Conservation (phyloP, 2,888 invertebrate genomes). For the Psylliodes chrysocephalus region DNA sequence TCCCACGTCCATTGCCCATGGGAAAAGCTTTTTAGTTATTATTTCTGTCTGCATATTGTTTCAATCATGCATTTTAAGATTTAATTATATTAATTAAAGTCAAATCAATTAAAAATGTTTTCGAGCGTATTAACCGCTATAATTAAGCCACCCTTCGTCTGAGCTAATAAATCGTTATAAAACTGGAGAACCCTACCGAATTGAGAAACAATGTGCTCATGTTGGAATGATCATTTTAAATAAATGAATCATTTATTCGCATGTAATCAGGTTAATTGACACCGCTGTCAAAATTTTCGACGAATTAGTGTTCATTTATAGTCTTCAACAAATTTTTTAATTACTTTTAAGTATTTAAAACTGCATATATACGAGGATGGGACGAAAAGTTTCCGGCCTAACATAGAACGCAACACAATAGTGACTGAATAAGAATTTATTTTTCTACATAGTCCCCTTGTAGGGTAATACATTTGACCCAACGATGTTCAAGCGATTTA, state of each 20-base stretch:
- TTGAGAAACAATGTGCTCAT: constrained; percentile 36
- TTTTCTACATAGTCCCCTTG: too few relatives aligned
- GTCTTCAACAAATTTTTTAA: too few relatives aligned
- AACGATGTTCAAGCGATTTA: too few relatives aligned
- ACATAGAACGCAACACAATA: too few relatives aligned
- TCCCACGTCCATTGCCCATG: too few relatives aligned
- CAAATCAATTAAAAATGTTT: constrained; percentile 57
- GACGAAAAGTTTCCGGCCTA: too few relatives aligned
- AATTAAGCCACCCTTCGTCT: constrained; percentile 42
- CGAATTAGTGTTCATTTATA: too few relatives aligned
- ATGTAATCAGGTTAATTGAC: constrained; percentile 33
- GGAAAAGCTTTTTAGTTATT: constrained; percentile 54
- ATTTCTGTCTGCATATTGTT: constrained; percentile 55
- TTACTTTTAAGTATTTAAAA: too few relatives aligned
- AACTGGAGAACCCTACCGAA: constrained; percentile 35
- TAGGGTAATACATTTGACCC: too few relatives aligned
- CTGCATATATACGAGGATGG: too few relatives aligned
- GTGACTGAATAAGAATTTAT: too few relatives aligned
- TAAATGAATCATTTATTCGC: constrained; percentile 28
- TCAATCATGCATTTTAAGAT: constrained; percentile 55
- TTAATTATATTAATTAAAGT: constrained; percentile 55
- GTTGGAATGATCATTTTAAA: constrained; percentile 33
- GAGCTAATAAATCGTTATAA: constrained; percentile 39
- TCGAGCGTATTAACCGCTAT: constrained; percentile 46
- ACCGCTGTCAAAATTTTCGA: constrained; percentile 11